Evolutionary conservation across 2,113 vertebrate species (phyloP), one percentile per base, ranked within the genome.

Genomic region (Phodopus roborovskii): DNA sequence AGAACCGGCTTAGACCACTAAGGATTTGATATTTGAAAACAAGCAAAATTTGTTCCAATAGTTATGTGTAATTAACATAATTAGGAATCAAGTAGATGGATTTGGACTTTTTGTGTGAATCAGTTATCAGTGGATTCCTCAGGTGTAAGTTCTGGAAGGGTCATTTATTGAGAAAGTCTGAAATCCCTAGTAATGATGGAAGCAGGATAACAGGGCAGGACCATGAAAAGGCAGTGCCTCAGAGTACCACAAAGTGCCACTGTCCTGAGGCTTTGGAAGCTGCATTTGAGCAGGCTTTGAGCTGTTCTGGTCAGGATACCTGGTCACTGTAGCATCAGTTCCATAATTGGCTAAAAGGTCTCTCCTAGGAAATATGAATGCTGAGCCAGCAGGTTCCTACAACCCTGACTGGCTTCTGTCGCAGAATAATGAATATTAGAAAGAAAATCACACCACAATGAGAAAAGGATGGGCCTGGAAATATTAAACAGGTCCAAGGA

Each of bases 321-420:
- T n/a, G 7, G 7, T 13, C 11, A 39, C 3, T 86, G 30, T 42
- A 24, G 5, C 33, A 45, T 60, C 68, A 39, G 4, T 71, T 64
- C 53, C 15, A 30, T 24, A n/a, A 48, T 10, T 64, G 30, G 33
- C 4, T 42, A 78, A 62, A 71, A 0, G 0, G 20, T 7, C 0
- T 85, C 42, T 12, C 5, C 85, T 22, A 39, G 4, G 45, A 42
- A 16, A 30, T 22, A 4, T 16, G 45, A 74, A 33, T 12, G 48
- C 48, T 3, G 11, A 58, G 24, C 28, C 1, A 62, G 26, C 39
- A 26, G 36, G 24, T 13, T 62, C 33, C 16, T n/a, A 33, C 9
- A 78, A 45, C 2, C 20, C 4, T 0, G 28, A 20, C 16, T 33
- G 6, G 33, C 53, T 36, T 64, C 28, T 92, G 42, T 12, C 64